Evolutionary conservation across 64 coral and sea anemone species (phyloP), one percentile per base, ranked within the genome.

Genomic region (Porites lutea): DNA sequence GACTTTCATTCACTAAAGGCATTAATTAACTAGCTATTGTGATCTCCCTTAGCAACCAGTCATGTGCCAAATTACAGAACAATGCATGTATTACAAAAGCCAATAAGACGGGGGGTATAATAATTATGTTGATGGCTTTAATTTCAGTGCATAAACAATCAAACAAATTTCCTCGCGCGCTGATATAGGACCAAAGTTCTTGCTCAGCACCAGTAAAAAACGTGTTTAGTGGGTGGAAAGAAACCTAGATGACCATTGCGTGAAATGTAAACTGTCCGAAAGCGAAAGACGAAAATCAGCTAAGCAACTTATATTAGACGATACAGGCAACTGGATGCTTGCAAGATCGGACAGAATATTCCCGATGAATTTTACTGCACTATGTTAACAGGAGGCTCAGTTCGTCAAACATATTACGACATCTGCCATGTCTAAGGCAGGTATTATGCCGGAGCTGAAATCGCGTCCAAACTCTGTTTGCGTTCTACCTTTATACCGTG

Each of bases 31-130:
- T 23, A 50, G 8, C 4, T 60, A 80, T 80, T 80, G 55, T 80
- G 10, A 15, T 48, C 43, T 19, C 60, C 59, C 79, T 65, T 82
- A 19, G 79, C 79, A 65, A 82, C 79, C 59, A 82, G 58, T 82
- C 79, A 82, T 78, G 75, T 78, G 52, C 51, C 54, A 78, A 78
- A 78, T 78, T 78, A 52, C 52, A 82, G 65, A 18, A 61, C 79
- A 65, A 82, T 63, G 8, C 21, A 0, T 7, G 37, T 64, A 45
- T 49, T 44, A 65, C 37, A n/a, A 60, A 45, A 82, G 54, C 16
- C 59, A 37, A 23, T 14, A 46, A 46, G 58, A 48, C 59, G 8
- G 0, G 3, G 61, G 61, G 45, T 65, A 59, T 10, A 8, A 4
- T 3, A 65, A 65, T 82, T 64, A 61, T 82, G 22, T 18, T 37